Conservation (phyloP, 2,888 invertebrate species). For the Oscheius sp. region DNA sequence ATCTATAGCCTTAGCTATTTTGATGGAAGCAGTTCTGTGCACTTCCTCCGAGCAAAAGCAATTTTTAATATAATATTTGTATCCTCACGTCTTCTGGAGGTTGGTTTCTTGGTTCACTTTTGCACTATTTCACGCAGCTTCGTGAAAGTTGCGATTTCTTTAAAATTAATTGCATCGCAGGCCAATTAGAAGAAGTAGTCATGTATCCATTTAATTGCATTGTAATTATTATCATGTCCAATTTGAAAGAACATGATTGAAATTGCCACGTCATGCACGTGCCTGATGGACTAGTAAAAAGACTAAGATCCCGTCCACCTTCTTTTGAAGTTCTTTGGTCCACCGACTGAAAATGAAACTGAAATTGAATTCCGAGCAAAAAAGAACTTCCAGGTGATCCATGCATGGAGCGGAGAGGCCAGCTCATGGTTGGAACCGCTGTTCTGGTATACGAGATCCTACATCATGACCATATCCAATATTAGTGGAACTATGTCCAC, state of each 20-base stretch:
- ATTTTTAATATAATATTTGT: constrained; percentile 67
- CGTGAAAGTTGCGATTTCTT: constrained; percentile 16
- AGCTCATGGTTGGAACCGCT: constrained; percentile 56
- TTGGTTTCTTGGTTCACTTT: constrained; percentile 11
- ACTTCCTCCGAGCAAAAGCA: constrained; percentile 68
- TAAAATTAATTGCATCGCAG: constrained; percentile 22
- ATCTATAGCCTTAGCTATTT: constrained; percentile 70
- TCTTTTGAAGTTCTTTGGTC: neutral
- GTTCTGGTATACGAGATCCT: constrained; percentile 68
- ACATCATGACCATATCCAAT: constrained; percentile 68
- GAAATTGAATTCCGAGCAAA: neutral
- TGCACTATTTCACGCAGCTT: constrained; percentile 6
- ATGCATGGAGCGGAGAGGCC: constrained; percentile 60
- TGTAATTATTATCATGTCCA: constrained; percentile 20
- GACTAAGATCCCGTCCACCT: neutral
- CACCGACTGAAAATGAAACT: neutral
- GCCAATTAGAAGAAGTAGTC: constrained; percentile 4
- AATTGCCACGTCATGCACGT: constrained; percentile 28
- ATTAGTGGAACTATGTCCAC: constrained; percentile 69
- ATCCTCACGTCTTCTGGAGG: constrained; percentile 63
- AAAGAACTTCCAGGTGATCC: constrained; percentile 51
- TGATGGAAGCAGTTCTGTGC: constrained; percentile 65
- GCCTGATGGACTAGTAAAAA: neutral
- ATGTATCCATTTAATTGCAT: neutral
- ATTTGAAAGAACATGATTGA: constrained; percentile 31